Percentiles rank a stretch among this genome's conserved stretches.
Evolutionary conservation across 2,888 invertebrate species (phyloP).

Genomic region (Blastobasis lacticolella): DNA sequence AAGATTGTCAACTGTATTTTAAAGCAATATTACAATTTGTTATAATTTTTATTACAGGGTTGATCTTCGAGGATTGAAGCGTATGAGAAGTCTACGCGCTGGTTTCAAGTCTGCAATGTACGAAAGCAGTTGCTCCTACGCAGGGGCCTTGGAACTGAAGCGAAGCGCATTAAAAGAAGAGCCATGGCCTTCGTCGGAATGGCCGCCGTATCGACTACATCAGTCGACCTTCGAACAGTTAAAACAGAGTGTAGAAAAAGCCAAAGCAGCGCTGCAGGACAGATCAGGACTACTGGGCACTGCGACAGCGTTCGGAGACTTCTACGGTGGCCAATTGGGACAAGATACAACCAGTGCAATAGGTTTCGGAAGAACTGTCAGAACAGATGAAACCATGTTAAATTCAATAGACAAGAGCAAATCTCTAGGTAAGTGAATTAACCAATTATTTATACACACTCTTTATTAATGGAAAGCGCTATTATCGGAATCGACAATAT

Average conservation of each 20-base stretch:
- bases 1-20: too few species aligned
- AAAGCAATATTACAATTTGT: too few species aligned
- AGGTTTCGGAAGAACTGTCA: slow-evolving; percentile 49
- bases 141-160: slow-evolving; percentile 86
- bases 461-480: too few species aligned
- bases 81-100: slow-evolving; percentile 54
- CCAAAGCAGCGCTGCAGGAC: slow-evolving; percentile 89
- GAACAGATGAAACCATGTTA: slow-evolving; percentile 63
- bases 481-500: too few species aligned
- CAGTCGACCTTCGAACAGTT: slow-evolving; percentile 92
- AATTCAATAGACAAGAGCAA: slow-evolving; percentile 60
- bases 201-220: slow-evolving; percentile 86
- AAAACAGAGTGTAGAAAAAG: slow-evolving; percentile 92
- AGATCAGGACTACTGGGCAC: slow-evolving; percentile 79
- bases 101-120: slow-evolving; percentile 80
- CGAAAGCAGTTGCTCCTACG: slow-evolving; percentile 95
- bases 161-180: slow-evolving; percentile 76
- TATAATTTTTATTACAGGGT: slow-evolving; percentile 32
- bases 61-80: slow-evolving; percentile 57
- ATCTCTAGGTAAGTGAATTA: slow-evolving; percentile 46
- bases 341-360: slow-evolving; percentile 50
- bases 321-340: slow-evolving; percentile 72
- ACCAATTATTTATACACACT: too few species aligned
- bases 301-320: slow-evolving; percentile 82
- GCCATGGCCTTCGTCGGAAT: slow-evolving; percentile 78